Conservation (phyloP, 2,113 vertebrate genomes). For the Heterotis niloticus region DNA sequence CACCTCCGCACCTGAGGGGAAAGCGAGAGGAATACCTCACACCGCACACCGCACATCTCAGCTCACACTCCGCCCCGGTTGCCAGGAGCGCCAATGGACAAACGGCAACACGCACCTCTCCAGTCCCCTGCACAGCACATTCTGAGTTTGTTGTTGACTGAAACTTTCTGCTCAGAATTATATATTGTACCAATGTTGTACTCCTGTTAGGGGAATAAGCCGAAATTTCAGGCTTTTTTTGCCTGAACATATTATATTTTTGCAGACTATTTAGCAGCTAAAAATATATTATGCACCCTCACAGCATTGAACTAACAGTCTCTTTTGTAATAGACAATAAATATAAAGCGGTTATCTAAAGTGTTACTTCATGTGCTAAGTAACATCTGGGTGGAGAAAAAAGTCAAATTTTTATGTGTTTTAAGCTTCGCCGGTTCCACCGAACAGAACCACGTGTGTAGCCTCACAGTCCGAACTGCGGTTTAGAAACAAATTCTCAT, state of each 20-base stretch:
- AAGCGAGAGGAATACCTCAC: not conserved
- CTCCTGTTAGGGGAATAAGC: slow-evolving; percentile 24
- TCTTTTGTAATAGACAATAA: slow-evolving; percentile 16
- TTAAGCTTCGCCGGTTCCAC: too few species aligned
- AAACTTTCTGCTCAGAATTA: slow-evolving; percentile 16
- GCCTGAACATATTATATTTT: slow-evolving; percentile 41
- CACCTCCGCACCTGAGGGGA: slow-evolving; percentile 19
- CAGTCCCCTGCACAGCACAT: not conserved
- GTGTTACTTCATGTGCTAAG: not conserved
- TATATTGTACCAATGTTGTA: slow-evolving; percentile 16
- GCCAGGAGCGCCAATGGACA: not conserved
- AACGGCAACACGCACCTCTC: not conserved
- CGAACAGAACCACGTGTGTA: too few species aligned
- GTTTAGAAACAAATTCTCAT: too few species aligned
- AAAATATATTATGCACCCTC: slow-evolving; percentile 20
- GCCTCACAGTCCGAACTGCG: too few species aligned
- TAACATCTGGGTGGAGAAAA: too few species aligned
- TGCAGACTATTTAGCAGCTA: slow-evolving; percentile 30
- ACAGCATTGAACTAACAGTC: slow-evolving; percentile 25
- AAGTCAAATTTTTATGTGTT: too few species aligned
- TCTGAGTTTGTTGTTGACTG: slow-evolving; percentile 2
- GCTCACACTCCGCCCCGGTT: not conserved
- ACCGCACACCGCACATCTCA: not conserved
- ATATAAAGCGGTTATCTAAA: slow-evolving; percentile 10
- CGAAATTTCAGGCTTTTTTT: slow-evolving; percentile 36